A percentile compares a stretch with the other conserved stretches of the same genome.
phyloP scores from a whole-genome alignment of 2,888 invertebrate species.

The Melolontha melolontha region DNA sequence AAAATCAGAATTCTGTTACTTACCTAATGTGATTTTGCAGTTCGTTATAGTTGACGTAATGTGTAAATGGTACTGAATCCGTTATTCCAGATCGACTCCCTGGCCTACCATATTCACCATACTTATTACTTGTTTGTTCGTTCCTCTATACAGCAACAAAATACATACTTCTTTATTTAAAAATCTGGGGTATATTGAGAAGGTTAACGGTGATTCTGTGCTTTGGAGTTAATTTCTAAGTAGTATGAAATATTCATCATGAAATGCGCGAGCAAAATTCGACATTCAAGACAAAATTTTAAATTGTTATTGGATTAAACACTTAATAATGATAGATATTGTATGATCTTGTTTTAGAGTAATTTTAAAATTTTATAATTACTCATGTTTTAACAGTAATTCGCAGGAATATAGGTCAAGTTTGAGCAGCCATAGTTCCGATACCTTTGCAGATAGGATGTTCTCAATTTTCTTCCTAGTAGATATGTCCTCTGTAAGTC shows the following conservation, averaged over 20 bases:
- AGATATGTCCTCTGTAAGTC: no score
- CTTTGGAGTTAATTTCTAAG: background rate
- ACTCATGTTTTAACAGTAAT: no score
- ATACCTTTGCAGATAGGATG: no score
- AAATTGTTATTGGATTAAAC: background rate
- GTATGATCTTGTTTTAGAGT: background rate
- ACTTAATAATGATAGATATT: background rate
- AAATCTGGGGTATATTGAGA: background rate
- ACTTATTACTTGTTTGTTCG: constrained; percentile 50
- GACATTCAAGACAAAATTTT: no score
- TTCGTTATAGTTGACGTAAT: constrained; percentile 89
- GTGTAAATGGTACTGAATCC: constrained; percentile 70
- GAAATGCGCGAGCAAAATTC: no score
- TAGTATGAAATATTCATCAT: no score
- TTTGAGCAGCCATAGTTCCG: no score
- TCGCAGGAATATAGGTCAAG: no score
- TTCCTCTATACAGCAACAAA: constrained; percentile 39
- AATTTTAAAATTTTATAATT: no score
- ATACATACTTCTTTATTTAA: background rate
- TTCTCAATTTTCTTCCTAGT: no score
- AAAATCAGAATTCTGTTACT: constrained; percentile 51
- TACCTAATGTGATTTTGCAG: constrained; percentile 87
- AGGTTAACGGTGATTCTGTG: background rate
- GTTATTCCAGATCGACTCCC: constrained; percentile 70
- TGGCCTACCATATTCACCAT: constrained; percentile 67